A percentile compares a stretch with the other conserved stretches of the same genome.
These are phyloP conservation scores for Porites australiensis DNA, from an alignment of 64 coral and sea anemone species.

Conservation along the genomic window DNA sequence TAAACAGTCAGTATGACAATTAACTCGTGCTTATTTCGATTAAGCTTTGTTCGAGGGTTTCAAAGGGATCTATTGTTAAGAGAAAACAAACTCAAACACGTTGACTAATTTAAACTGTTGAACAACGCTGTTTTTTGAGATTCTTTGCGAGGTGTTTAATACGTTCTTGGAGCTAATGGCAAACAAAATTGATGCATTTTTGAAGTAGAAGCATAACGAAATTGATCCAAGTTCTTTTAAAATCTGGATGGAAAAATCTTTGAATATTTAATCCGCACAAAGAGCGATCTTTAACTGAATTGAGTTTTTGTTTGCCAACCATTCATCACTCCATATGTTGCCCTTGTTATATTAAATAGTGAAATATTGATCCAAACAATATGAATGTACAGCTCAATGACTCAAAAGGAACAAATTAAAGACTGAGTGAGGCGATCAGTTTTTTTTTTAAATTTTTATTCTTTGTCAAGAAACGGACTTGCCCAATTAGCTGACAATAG, in stretches of 20 bases:
- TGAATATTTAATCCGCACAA: no score
- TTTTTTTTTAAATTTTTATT: background rate
- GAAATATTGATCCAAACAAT: background rate
- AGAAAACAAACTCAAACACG: background rate
- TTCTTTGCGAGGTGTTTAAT: background rate
- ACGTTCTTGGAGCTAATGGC: background rate
- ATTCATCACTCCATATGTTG: background rate
- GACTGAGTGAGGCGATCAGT: no score
- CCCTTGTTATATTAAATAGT: background rate
- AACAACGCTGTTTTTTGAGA: background rate
- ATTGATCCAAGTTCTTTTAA: background rate
- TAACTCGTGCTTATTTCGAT: background rate
- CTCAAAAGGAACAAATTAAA: no score
- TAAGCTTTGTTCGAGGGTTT: constrained; percentile 23
- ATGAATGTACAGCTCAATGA: no score
- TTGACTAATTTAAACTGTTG: background rate
- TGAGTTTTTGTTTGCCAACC: background rate
- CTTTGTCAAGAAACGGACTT: background rate
- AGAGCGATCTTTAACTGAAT: background rate
- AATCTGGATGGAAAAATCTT: no score
- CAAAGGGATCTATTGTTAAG: background rate
- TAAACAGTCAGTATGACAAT: background rate
- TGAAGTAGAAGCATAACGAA: background rate
- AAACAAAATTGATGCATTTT: background rate
- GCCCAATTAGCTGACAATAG: no score